phyloP scores from a whole-genome alignment of 2,888 invertebrate species.

The Megastigmus dorsalis region DNA sequence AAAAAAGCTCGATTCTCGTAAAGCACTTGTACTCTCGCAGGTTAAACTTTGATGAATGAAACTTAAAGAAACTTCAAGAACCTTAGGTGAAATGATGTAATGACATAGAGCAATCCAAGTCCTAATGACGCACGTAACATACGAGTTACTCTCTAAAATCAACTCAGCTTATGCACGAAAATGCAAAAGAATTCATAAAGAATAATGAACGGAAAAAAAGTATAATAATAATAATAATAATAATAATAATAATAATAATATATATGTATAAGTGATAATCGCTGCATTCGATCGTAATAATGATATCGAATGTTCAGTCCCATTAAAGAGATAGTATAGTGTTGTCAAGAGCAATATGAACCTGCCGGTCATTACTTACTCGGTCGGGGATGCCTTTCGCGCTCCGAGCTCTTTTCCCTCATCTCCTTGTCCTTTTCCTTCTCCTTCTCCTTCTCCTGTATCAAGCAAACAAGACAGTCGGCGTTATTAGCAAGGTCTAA shows the following conservation, averaged over 20 bases:
- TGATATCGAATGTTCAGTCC: slow-evolving; percentile 23
- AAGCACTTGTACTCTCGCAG: slow-evolving; percentile 50
- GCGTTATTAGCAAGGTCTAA: no score
- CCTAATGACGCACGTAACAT: slow-evolving; percentile 53
- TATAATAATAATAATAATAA: not conserved
- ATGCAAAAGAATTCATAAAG: slow-evolving; percentile 62
- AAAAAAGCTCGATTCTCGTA: not conserved
- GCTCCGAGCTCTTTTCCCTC: slow-evolving; percentile 68
- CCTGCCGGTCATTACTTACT: slow-evolving; percentile 67
- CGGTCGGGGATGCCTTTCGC: slow-evolving; percentile 73
- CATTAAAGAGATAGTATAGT: slow-evolving; percentile 6
- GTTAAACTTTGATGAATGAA: slow-evolving; percentile 19
- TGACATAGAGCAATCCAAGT: slow-evolving; percentile 53
- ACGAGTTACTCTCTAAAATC: slow-evolving; percentile 52
- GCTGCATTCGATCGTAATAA: slow-evolving; percentile 37
- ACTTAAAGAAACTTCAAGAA: slow-evolving; percentile 35
- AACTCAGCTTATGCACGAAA: slow-evolving; percentile 64
- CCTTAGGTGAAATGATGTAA: slow-evolving; percentile 41
- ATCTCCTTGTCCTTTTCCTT: slow-evolving; percentile 70
- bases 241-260: slow-evolving; percentile 15
- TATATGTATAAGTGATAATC: not conserved
- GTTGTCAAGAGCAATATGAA: not conserved
- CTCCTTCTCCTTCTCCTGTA: slow-evolving; percentile 71
- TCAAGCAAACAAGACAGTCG: not conserved
- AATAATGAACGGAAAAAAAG: slow-evolving; percentile 35